Base-by-base conservation (phyloP, 2,113 vertebrate species). In the Cichladusa arquata region DNA sequence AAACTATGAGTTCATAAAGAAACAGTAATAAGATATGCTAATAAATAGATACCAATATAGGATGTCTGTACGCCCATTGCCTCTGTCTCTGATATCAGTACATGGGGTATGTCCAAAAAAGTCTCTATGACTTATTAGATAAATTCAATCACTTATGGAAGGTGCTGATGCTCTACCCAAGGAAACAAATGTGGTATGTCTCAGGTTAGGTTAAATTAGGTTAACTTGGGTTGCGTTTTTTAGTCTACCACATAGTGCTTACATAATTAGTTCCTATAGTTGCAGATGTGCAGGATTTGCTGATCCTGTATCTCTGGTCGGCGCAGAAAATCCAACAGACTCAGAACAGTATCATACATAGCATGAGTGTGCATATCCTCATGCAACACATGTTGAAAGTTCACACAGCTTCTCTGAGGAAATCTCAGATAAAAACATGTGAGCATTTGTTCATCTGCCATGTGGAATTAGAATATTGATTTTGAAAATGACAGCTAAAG, bases 81-180 rank as follows among this genome's bases (percentile, higher is more conserved):
- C 23, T 48, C 40, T 87, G 18, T 13, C 24, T 66, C 44, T 69
- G 17, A 31, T 44, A 57, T 15, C 17, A 42, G 10, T 28, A 34
- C 10, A 33, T 26, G 4, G 0, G 5, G 0, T 14, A 5, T 9
- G 14, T 60, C 13, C 6, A 72, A 48, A 88, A 56, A 44, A 6
- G 1, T 12, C 7, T 54, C 38, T 80, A 4, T 42, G 25, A 31
- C 7, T 40, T 70, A 48, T n/a, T 51, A 69, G 5, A 51, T 31
- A 51, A 86, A 80, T 12, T 29, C 15, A 6, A 3, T 56, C 48
- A 42, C 9, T 50, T 12, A 56, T 9, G 34, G 19, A 14, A 76
- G 5, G 5, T 83, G 28, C 6, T 33, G 62, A 44, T 19, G 12
- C 24, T 44, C 34, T 67, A 6, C 1, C 8, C 33, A 72, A 56